Evolutionary conservation across 2,113 vertebrate species (phyloP), one percentile per base, ranked within the genome.

Genomic region (Sebastes fasciatus): DNA sequence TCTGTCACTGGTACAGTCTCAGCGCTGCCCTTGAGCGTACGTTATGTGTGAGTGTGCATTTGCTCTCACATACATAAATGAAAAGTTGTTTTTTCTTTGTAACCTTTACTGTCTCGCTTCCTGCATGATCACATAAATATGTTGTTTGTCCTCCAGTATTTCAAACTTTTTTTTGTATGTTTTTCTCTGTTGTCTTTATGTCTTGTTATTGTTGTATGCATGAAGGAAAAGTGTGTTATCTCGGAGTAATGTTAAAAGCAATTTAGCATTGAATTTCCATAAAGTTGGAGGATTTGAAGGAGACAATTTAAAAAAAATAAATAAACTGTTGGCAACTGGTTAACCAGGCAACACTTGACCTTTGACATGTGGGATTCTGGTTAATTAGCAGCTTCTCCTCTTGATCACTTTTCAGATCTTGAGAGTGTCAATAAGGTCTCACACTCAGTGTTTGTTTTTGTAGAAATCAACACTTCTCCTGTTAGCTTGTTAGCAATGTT

Each of bases 1-100:
- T 82, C 85, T 43, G 66, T 88, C 86, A 84, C 70, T 75, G 76
- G 85, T 51, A 63, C 66, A 79, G 85, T 34, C 71, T 45, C 34
- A 13, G 73, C 43, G 3, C 60, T 84, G 87, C 75, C 87, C 87
- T 90, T 92, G 74, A 80, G 79, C 63, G 0, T 26, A 7, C n/a
- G 11, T 46, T 66, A 1, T 66, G 5, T 42, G 17, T 42, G n/a
- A 26, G 21, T 69, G 67, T 74, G n/a, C 45, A 16, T 85, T 83
- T 26, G 49, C 73, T 66, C 63, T 52, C 40, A 61, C 52, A n/a
- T 16, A 43, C 48, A 54, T 46, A 34, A 73, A 71, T 64, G 11
- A 40, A 74, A 61, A 45, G 54, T 21, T 23, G 43, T 8, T 0
- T 63, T 70, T 78, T 26, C 45, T 45, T 42, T 0, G 5, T 68